Evolutionary conservation across 2,113 vertebrate species (phyloP).

Genomic region (Turdus rufiventris): DNA sequence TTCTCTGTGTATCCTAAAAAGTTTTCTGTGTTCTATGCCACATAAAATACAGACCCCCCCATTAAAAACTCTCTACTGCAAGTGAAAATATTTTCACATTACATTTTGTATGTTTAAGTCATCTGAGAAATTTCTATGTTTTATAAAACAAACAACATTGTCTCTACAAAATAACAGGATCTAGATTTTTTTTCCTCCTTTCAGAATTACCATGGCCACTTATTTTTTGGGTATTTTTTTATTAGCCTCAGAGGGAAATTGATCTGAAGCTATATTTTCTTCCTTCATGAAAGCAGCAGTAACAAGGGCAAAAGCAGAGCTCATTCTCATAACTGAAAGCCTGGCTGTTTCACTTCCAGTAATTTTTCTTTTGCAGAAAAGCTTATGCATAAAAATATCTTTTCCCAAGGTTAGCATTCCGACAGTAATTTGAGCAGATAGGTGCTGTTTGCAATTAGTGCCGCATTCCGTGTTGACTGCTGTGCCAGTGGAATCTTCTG

Average conservation of each 20-base stretch:
- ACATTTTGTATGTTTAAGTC: background rate
- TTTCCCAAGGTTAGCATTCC: slow-evolving; percentile 41
- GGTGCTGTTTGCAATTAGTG: slow-evolving; percentile 14
- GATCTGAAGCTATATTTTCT: background rate
- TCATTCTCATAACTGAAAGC: background rate
- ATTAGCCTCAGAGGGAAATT: background rate
- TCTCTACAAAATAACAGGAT: background rate
- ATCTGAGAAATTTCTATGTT: background rate
- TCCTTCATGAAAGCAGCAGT: background rate
- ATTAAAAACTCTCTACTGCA: background rate
- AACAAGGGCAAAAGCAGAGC: slow-evolving; percentile 9
- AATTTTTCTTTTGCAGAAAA: slow-evolving; percentile 24
- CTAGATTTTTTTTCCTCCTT: background rate
- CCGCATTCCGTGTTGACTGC: background rate
- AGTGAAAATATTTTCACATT: background rate
- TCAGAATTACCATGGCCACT: background rate
- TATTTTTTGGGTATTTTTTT: background rate
- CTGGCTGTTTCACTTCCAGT: background rate
- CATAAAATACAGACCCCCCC: background rate
- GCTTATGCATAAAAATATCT: slow-evolving; percentile 31
- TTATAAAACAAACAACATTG: background rate
- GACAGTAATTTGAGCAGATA: slow-evolving; percentile 19
- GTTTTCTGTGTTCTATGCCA: background rate
- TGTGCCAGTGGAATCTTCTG: slow-evolving; percentile 18
- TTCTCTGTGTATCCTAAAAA: background rate